phyloP scores from a whole-genome alignment of 2,888 invertebrate species.

The Galerucella nymphaeae region DNA sequence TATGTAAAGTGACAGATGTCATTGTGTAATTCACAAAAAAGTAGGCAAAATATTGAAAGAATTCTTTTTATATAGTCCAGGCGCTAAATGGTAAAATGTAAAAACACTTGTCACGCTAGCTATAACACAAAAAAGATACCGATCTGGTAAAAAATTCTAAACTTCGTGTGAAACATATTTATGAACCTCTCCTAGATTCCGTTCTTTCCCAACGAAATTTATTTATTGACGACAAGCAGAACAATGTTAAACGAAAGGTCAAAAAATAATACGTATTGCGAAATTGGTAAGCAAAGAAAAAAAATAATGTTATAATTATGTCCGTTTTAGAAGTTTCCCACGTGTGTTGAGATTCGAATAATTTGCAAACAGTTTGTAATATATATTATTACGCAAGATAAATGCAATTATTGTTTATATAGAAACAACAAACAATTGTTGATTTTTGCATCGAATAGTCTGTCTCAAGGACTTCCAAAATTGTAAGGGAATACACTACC shows the following conservation, averaged over 20 bases:
- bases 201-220: constrained; percentile 4
- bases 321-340: constrained; percentile 10
- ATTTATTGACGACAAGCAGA: constrained; percentile 4
- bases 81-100: too few species aligned
- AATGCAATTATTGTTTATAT: background rate
- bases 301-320: constrained; percentile 8
- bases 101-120: background rate
- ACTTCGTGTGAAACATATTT: constrained; percentile 1
- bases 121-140: background rate
- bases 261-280: constrained; percentile 4
- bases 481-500: too few species aligned
- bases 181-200: constrained; percentile 1
- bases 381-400: background rate
- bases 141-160: background rate
- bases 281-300: background rate
- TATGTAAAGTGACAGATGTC: constrained; percentile 9
- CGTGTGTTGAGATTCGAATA: background rate
- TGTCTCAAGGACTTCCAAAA: too few species aligned
- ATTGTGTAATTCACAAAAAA: constrained; percentile 18
- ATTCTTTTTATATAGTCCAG: too few species aligned
- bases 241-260: constrained; percentile 4
- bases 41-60: background rate
- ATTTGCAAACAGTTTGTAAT: background rate
- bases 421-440: background rate
- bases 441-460: too few species aligned